These are phyloP conservation scores for Melanotus villosus DNA, from an alignment of 2,888 invertebrate species.

Conservation along the genomic window DNA sequence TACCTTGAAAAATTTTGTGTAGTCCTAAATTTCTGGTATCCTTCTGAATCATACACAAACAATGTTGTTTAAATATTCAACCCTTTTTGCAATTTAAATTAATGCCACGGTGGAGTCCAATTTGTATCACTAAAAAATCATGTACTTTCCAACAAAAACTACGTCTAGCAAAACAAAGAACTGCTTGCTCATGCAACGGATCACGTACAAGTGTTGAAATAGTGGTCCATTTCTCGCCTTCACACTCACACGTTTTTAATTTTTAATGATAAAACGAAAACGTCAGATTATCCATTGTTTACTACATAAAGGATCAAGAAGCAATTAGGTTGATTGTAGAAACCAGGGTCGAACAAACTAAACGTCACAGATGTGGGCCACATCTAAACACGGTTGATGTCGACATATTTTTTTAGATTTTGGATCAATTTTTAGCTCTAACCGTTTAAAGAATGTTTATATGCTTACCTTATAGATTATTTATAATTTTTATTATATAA, in stretches of 20 bases:
- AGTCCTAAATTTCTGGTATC: too few relatives aligned
- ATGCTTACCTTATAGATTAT: slow-evolving; percentile 35
- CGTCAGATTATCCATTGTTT: slow-evolving; percentile 34
- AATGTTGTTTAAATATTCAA: too few relatives aligned
- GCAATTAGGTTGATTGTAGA: slow-evolving; percentile 40
- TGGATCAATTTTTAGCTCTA: neutral
- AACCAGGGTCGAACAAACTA: slow-evolving; percentile 14
- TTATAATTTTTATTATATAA: slow-evolving; percentile 30
- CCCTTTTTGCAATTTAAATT: too few relatives aligned
- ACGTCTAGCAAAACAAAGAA: slow-evolving; percentile 20
- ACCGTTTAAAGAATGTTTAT: neutral
- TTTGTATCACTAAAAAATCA: too few relatives aligned
- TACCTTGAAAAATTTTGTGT: too few relatives aligned
- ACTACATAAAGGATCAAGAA: slow-evolving; percentile 32
- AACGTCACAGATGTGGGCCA: slow-evolving; percentile 35
- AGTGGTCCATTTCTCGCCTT: slow-evolving; percentile 9
- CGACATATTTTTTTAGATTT: slow-evolving; percentile 36
- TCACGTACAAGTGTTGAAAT: slow-evolving; percentile 2
- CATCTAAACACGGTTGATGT: slow-evolving; percentile 20
- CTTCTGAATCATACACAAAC: too few relatives aligned
- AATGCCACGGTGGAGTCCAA: too few relatives aligned
- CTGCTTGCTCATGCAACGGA: neutral
- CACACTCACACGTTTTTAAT: slow-evolving; percentile 10
- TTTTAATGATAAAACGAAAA: slow-evolving; percentile 19
- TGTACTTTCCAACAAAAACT: too few relatives aligned